phyloP scores from a whole-genome alignment of 1,140 invertebrate species.

The Ridgeia piscesae region DNA sequence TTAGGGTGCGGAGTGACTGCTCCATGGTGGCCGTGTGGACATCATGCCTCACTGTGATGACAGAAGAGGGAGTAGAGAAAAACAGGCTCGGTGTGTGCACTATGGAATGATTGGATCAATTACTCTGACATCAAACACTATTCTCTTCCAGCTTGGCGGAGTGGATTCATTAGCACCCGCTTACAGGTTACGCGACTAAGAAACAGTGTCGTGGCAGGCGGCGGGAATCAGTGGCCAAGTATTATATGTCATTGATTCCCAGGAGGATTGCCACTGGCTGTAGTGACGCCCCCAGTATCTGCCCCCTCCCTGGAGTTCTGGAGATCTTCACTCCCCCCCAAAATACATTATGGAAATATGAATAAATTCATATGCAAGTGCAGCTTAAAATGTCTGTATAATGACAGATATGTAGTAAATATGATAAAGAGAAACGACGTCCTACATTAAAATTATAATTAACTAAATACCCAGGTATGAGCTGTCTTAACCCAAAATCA shows the following conservation, averaged over 20 bases:
- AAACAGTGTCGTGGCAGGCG: not conserved
- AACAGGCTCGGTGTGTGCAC: not conserved
- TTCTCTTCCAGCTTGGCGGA: not conserved
- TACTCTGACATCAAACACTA: not conserved
- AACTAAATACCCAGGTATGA: no score
- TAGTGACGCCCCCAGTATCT: no score
- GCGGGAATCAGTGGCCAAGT: not conserved
- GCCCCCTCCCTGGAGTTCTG: no score
- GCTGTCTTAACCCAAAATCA: no score
- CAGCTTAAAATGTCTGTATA: no score
- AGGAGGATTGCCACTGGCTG: no score
- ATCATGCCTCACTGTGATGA: not conserved
- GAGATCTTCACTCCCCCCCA: no score
- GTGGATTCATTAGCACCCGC: not conserved
- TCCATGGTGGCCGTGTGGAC: not conserved
- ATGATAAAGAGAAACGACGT: no score
- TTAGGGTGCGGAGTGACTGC: not conserved
- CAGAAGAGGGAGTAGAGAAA: not conserved
- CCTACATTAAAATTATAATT: no score
- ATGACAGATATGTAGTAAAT: no score
- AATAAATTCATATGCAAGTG: no score
- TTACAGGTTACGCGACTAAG: not conserved
- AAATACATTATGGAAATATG: no score
- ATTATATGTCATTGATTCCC: not conserved
- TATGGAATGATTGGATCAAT: slow-evolving; percentile 1